Evolutionary conservation across 1,140 invertebrate species (phyloP).

Genomic region (Ostrea denselamellosa): DNA sequence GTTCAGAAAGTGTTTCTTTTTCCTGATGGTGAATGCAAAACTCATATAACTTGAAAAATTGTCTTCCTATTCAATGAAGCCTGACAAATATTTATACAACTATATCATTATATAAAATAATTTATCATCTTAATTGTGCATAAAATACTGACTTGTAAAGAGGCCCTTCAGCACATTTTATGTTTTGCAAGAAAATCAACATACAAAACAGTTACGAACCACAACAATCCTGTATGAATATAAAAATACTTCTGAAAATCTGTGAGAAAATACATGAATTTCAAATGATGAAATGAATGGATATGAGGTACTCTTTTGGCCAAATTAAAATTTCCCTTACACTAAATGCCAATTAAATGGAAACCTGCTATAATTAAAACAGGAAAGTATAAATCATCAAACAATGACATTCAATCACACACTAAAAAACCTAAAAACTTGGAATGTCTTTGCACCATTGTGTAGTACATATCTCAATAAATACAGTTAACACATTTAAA

Average conservation of each 20-base stretch:
- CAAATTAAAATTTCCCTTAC: neutral
- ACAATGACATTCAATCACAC: neutral
- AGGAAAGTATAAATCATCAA: neutral
- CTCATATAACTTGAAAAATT: too few species aligned
- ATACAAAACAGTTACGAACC: neutral
- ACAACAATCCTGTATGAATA: neutral
- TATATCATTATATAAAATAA: too few species aligned
- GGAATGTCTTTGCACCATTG: conserved; percentile 10
- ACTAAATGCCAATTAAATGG: conserved; percentile 3
- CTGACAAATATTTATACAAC: too few species aligned
- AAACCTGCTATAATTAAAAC: neutral
- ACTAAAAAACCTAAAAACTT: neutral
- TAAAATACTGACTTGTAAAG: neutral
- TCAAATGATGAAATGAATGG: neutral
- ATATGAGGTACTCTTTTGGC: conserved; percentile 7
- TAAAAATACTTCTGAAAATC: conserved; percentile 14
- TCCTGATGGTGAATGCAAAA: too few species aligned
- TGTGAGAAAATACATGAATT: neutral
- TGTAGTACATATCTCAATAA: neutral
- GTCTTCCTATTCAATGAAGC: too few species aligned
- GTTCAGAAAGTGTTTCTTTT: too few species aligned
- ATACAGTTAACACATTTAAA: neutral
- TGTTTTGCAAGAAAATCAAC: neutral
- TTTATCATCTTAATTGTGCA: neutral
- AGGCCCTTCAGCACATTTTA: neutral